Base-by-base conservation (phyloP, 2,888 invertebrate genomes). In the Elmis aenea region DNA sequence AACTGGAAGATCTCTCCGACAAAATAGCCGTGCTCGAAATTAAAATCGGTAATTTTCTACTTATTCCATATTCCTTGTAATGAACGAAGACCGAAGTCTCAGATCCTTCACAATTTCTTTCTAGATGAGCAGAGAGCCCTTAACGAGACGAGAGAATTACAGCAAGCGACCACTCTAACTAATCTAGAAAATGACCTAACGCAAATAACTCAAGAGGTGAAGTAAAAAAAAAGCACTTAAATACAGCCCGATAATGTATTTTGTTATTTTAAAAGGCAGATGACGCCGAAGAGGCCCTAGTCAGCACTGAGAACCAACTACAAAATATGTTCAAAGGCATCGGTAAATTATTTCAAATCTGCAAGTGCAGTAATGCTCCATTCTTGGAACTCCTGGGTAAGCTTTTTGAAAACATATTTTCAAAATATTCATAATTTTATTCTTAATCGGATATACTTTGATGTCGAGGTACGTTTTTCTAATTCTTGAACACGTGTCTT, bases 1-100 rank as follows among this genome's bases (percentile, higher is more conserved):
- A 90, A 64, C 73, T 89, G 37, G 88, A 89, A 62, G 73, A 76
- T 23, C 61, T 88, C 2, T 81, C 81, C 48, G 81, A 83, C 47
- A 76, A 75, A 32, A 81, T 87, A 0, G 74, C 75, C 28, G 71
- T 75, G 45, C 62, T 87, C 5, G 73, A 75, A 20, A 62, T 69
- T 13, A 78, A 76, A 50, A 85, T 88, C 36, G 81, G n/a, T n/a
- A n/a, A n/a, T 80, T 78, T n/a, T n/a, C n/a, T n/a, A n/a, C n/a
- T n/a, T n/a, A n/a, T n/a, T n/a, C n/a, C n/a, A n/a, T n/a, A n/a
- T n/a, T n/a, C n/a, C n/a, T n/a, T n/a, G n/a, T n/a, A n/a, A n/a
- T n/a, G n/a, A n/a, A n/a, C n/a, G n/a, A n/a, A n/a, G n/a, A n/a
- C n/a, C n/a, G n/a, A n/a, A n/a, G n/a, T n/a, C n/a, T n/a, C n/a